Conservation (phyloP, 2,113 vertebrate genomes). For the Psephotus haematonotus region DNA sequence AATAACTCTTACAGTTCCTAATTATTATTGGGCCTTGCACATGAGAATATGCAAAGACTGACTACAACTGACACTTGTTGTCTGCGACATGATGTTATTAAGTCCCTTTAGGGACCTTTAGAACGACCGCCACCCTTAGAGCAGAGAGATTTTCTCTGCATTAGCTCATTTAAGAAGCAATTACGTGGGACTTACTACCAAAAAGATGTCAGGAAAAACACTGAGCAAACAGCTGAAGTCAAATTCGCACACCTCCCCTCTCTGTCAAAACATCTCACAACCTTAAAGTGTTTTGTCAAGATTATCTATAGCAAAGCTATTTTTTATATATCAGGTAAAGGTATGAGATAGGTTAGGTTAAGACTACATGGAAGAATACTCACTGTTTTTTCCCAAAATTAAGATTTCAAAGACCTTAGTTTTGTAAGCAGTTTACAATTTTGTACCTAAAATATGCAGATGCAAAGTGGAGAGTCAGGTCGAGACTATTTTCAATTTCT, state of each 20-base stretch:
- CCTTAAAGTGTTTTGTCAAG: neutral
- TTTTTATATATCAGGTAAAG: neutral
- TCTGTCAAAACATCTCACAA: neutral
- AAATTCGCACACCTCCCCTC: neutral
- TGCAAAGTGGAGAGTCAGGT: neutral
- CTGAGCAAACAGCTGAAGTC: neutral
- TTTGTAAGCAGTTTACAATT: neutral
- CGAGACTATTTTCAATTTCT: neutral
- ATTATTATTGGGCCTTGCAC: slow-evolving; percentile 56
- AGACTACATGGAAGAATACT: neutral
- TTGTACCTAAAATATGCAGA: neutral
- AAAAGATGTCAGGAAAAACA: neutral
- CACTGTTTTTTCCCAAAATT: neutral
- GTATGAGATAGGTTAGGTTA: neutral
- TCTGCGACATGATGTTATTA: slow-evolving; percentile 61
- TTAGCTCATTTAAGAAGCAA: slow-evolving; percentile 39
- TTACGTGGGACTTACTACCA: neutral
- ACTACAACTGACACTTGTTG: slow-evolving; percentile 40
- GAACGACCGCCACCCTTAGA: slow-evolving; percentile 6
- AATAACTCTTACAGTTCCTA: slow-evolving; percentile 40
- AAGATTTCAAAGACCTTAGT: neutral
- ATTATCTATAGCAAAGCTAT: neutral
- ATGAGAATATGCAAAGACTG: slow-evolving; percentile 42
- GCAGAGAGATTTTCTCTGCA: slow-evolving; percentile 12
- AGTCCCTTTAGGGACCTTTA: slow-evolving; percentile 48